Conservation (phyloP, 2,113 vertebrate species). For the Pseudorectes ferrugineus region DNA sequence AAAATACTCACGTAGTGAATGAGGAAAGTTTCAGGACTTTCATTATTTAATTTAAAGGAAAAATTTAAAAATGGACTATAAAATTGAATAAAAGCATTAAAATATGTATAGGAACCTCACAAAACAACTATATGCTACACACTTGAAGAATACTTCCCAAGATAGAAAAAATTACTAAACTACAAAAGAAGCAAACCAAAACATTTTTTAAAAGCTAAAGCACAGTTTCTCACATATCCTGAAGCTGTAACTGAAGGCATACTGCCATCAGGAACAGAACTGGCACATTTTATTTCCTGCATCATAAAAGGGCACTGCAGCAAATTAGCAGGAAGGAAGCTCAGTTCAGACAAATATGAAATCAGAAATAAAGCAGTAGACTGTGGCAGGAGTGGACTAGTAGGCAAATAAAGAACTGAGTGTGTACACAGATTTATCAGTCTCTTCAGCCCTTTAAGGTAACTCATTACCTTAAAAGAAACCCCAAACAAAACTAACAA, state of each 20-base stretch:
- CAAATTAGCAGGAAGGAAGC: not conserved
- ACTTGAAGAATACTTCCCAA: not conserved
- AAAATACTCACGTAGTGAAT: not conserved
- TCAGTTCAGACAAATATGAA: not conserved
- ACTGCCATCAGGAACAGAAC: not conserved
- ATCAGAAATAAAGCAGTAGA: not conserved
- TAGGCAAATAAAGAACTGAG: not conserved
- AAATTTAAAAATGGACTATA: not conserved
- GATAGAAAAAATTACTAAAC: not conserved
- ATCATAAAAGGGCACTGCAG: not conserved
- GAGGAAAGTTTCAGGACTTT: not conserved
- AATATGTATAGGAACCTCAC: not conserved
- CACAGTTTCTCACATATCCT: not conserved
- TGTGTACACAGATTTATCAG: not conserved
- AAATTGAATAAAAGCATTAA: not conserved
- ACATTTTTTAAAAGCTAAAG: not conserved
- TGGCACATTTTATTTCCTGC: not conserved
- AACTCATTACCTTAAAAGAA: not conserved
- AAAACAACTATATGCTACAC: not conserved
- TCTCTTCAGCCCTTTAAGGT: not conserved
- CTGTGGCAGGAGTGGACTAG: not conserved
- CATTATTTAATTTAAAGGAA: not conserved
- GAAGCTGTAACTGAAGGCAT: not conserved
- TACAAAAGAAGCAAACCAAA: not conserved
- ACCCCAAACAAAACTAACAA: not conserved